These are phyloP conservation scores for Vombatus ursinus DNA, from an alignment of 2,113 vertebrate genomes.

Conservation along the genomic window DNA sequence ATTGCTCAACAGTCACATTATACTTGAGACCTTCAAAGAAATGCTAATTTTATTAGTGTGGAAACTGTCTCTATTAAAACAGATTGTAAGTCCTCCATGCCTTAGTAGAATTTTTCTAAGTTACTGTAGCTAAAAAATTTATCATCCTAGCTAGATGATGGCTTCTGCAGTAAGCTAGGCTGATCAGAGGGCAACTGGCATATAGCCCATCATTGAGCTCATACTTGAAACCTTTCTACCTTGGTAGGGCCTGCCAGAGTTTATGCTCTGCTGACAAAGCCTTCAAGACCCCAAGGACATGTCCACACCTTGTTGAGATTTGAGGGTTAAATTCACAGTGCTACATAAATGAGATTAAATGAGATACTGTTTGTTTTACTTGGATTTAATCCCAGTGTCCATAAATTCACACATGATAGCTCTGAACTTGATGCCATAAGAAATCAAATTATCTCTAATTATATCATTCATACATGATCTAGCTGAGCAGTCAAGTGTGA, in stretches of 20 bases:
- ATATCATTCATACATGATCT: slow-evolving; percentile 22
- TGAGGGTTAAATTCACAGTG: slow-evolving; percentile 16
- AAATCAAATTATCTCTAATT: slow-evolving; percentile 70
- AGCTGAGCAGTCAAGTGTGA: slow-evolving; percentile 64
- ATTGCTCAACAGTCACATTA: background rate
- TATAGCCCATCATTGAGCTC: background rate
- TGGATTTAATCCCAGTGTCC: slow-evolving; percentile 74
- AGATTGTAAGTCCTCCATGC: background rate
- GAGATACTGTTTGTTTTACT: slow-evolving; percentile 70
- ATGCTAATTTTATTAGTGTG: background rate
- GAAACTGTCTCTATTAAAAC: background rate
- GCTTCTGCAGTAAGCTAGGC: background rate
- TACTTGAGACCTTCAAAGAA: background rate
- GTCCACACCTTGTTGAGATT: background rate
- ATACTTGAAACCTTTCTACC: background rate
- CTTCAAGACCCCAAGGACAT: background rate
- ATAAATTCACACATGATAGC: slow-evolving; percentile 75
- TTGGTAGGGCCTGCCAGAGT: background rate
- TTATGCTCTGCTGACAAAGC: background rate
- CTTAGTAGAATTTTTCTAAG: background rate
- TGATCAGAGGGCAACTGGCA: background rate
- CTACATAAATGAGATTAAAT: slow-evolving; percentile 51
- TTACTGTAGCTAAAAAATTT: background rate
- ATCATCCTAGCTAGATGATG: background rate
- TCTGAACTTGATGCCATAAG: slow-evolving; percentile 66